phyloP scores from a whole-genome alignment of 2,888 invertebrate genomes.

The Galeruca laticollis region DNA sequence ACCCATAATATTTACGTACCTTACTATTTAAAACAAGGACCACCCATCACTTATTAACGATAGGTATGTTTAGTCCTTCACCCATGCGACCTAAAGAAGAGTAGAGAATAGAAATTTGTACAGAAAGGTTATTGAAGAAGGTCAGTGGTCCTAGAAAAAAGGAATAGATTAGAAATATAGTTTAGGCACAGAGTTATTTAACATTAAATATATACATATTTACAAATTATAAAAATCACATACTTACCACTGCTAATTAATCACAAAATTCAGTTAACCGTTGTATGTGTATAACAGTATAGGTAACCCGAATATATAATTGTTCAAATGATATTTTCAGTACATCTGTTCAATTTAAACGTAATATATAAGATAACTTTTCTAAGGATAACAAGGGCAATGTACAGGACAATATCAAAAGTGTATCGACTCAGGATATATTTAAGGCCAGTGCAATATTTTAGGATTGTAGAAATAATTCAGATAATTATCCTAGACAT shows the following conservation, averaged over 20 bases:
- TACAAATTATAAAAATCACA: slow-evolving; percentile 7
- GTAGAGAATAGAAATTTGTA: slow-evolving; percentile 29
- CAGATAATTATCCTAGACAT: too few relatives aligned
- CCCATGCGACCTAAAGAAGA: slow-evolving; percentile 39
- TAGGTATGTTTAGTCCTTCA: slow-evolving; percentile 28
- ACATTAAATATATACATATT: slow-evolving; percentile 17
- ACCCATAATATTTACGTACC: slow-evolving; percentile 11
- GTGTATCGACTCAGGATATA: too few relatives aligned
- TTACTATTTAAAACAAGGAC: slow-evolving; percentile 7
- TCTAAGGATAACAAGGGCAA: too few relatives aligned
- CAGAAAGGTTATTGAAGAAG: slow-evolving; percentile 31
- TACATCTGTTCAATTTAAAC: background rate
- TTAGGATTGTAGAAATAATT: too few relatives aligned
- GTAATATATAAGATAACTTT: background rate
- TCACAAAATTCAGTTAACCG: too few relatives aligned
- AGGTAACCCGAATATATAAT: background rate
- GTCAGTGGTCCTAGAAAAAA: slow-evolving; percentile 32
- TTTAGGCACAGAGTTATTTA: slow-evolving; percentile 21
- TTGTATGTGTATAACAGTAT: background rate
- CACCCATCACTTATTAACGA: slow-evolving; percentile 4
- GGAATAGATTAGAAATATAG: slow-evolving; percentile 26
- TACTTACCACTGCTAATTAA: slow-evolving; percentile 18
- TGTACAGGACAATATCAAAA: too few relatives aligned
- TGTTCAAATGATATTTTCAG: background rate
- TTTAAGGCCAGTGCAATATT: too few relatives aligned